These are phyloP conservation scores for Anguilla megastoma DNA, from an alignment of 2,797 vertebrate species.

Conservation along the genomic window DNA sequence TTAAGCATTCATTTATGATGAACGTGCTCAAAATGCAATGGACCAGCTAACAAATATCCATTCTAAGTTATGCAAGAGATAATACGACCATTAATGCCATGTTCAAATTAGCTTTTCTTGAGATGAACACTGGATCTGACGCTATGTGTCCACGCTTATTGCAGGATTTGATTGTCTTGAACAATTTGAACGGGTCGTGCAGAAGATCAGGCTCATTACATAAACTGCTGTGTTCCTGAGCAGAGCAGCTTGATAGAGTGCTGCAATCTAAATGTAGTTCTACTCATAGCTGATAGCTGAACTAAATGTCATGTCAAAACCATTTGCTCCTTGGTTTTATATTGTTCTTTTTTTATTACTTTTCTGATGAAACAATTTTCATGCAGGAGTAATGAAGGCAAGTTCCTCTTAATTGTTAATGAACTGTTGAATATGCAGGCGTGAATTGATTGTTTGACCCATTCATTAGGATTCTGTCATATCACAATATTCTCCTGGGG, in stretches of 20 bases:
- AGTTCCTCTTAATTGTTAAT: constrained; percentile 22
- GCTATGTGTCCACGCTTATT: background rate
- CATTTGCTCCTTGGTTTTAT: constrained; percentile 1
- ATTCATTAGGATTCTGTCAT: constrained; percentile 10
- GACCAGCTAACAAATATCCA: background rate
- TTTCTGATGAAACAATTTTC: constrained; percentile 23
- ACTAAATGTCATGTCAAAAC: constrained; percentile 15
- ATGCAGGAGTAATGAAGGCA: constrained; percentile 7
- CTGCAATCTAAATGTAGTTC: constrained; percentile 6
- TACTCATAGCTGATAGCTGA: constrained; percentile 5
- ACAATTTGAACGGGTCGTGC: background rate
- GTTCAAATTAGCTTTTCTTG: background rate
- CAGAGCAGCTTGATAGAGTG: constrained; percentile 1
- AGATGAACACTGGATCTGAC: background rate
- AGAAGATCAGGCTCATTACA: constrained; percentile 20
- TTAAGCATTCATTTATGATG: background rate
- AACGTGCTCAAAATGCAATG: background rate
- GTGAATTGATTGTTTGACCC: constrained; percentile 3
- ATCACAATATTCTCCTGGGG: constrained; percentile 54
- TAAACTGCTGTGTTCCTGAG: constrained; percentile 6
- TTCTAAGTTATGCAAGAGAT: background rate
- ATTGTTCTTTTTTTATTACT: constrained; percentile 12
- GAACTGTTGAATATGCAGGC: constrained; percentile 22
- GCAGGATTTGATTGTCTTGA: constrained; percentile 8
- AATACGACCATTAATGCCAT: background rate